Evolutionary conservation across 92 coral and sea anemone genomes (phyloP).

Genomic region (Umimayanthus chanpuru): DNA sequence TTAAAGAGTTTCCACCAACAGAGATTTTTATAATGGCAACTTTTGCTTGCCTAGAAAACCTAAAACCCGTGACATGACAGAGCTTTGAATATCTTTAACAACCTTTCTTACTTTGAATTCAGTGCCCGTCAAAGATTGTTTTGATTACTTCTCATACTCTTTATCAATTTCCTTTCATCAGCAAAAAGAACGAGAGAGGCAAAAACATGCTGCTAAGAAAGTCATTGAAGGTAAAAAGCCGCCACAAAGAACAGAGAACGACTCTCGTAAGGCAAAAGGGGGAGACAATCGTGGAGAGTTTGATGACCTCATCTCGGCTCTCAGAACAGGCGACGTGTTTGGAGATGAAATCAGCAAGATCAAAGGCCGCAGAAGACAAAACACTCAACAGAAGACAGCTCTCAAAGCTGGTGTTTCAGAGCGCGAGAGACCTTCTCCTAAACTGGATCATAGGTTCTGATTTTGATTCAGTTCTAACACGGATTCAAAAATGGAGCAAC

Average conservation of each 20-base stretch:
- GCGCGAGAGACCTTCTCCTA: slow-evolving; percentile 80
- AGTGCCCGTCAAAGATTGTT: not conserved
- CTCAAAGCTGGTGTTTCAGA: slow-evolving; percentile 73
- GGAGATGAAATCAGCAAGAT: slow-evolving; percentile 97
- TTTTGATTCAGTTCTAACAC: not conserved
- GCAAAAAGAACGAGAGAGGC: slow-evolving; percentile 98
- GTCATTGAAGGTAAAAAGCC: slow-evolving; percentile 63
- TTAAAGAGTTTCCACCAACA: too few species aligned
- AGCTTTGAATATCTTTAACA: too few species aligned
- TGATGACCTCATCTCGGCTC: slow-evolving; percentile 96
- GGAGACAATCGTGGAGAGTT: slow-evolving; percentile 91
- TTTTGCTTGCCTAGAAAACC: too few species aligned
- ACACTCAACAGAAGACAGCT: slow-evolving; percentile 59
- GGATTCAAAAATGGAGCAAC: not conserved
- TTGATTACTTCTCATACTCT: not conserved
- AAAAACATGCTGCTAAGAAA: slow-evolving; percentile 88
- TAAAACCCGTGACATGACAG: too few species aligned
- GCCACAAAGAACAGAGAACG: slow-evolving; percentile 46
- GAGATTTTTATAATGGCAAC: too few species aligned
- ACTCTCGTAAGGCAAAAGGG: slow-evolving; percentile 51
- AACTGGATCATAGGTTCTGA: slow-evolving; percentile 37
- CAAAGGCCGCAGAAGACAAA: slow-evolving; percentile 90
- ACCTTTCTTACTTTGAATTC: too few species aligned
- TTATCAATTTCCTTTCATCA: slow-evolving; percentile 8
- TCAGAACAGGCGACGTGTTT: slow-evolving; percentile 98